Base-by-base conservation (phyloP, 2,888 invertebrate species). In the Malthinus seriepunctatus region DNA sequence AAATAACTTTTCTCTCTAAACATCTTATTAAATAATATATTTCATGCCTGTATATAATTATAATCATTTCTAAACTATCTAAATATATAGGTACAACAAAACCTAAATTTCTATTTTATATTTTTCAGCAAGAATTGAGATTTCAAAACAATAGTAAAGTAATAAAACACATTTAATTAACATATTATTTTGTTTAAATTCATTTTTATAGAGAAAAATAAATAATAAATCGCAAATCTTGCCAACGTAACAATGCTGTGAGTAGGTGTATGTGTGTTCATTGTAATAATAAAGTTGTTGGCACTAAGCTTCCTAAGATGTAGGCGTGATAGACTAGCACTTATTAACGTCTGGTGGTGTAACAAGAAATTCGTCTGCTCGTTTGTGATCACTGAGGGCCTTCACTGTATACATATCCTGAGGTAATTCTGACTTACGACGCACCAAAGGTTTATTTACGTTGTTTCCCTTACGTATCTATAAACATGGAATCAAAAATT, bases 371-470 rank as follows among this genome's bases (percentile, higher is more conserved):
- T 95, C 92, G 80, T 96, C 96, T 69, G 93, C 90, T 74, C 97
- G 86, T 80, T 91, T 92, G 83, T 97, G 95, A 78, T 93, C 93
- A 77, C 89, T 91, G 69, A 97, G 85, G 65, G 95, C 95, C 79
- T 90, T 91, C 72, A 95, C 89, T 52, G 95, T 96, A 78, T 89
- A 88, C 70, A 91, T 87, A 82, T 97, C 97, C 74, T 95, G 93
- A 45, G 97, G 97, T 76, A 97, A 83, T 79, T 97, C 95, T 10
- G 95, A 96, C 83, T 97, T 97, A 80, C 95, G 90, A 80, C 96
- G 89, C 66, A 97, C 85, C 69, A 97, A 83, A 51, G 95, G 95
- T 81, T 93, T 93, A 78, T 86, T 92, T 83, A 87, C 88, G 82
- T 85, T 87, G 78, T 87, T 86, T 69, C 81, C 83, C 75, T 86